Evolutionary conservation across 2,888 invertebrate genomes (phyloP).

Genomic region (Diaphora mendica): DNA sequence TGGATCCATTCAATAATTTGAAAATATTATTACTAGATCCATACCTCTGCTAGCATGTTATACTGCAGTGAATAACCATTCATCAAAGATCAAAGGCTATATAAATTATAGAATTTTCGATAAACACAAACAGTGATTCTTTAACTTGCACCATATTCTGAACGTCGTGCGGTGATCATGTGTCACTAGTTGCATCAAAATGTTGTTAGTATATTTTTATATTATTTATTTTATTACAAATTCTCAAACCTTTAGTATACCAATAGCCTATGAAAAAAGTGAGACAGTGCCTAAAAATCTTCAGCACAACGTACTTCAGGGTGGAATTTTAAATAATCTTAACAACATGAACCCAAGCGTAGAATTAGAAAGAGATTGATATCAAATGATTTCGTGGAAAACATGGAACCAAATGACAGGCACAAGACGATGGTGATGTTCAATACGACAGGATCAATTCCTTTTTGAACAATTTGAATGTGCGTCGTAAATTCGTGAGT

Average conservation of each 20-base stretch:
- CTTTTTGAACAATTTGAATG: background rate
- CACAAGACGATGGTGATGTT: background rate
- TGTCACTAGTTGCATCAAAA: background rate
- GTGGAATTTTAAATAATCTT: background rate
- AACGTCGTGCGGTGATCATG: background rate
- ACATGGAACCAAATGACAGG: background rate
- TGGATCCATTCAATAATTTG: background rate
- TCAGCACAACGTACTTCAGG: background rate
- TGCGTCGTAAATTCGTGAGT: constrained; percentile 2
- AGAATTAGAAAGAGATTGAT: constrained; percentile 2
- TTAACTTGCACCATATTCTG: background rate
- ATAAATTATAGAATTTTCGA: constrained; percentile 3
- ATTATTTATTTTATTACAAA: background rate
- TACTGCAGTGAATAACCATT: background rate
- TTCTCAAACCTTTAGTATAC: background rate
- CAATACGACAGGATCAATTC: background rate
- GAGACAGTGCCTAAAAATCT: background rate
- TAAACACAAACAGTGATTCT: background rate
- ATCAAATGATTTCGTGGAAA: constrained; percentile 3
- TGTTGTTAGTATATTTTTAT: constrained; percentile 6
- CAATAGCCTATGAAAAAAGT: background rate
- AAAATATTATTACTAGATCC: constrained; percentile 8
- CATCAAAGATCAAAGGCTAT: background rate
- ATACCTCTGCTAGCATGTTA: background rate
- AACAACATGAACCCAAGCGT: background rate